Percentiles rank a stretch among this genome's conserved stretches.
phyloP scores from a whole-genome alignment of 2,888 invertebrate genomes.

The Alloplasta piceator region DNA sequence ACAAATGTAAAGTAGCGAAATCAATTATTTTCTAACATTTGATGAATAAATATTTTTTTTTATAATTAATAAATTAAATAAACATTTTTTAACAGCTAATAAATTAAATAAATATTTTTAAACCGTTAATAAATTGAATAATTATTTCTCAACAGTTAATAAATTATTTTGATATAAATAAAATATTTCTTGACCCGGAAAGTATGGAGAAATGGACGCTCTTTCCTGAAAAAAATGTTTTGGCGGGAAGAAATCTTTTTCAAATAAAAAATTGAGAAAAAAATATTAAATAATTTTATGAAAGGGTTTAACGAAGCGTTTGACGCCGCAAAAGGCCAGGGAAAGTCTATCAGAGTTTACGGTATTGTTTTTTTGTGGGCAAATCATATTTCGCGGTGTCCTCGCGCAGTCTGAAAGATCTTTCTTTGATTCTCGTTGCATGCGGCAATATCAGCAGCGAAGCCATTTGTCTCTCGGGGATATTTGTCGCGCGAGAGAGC shows the following conservation, averaged over 20 bases:
- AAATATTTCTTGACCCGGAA: too few relatives aligned
- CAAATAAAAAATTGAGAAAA: not conserved
- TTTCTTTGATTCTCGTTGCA: slow-evolving; percentile 52
- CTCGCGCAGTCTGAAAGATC: slow-evolving; percentile 70
- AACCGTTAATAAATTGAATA: too few relatives aligned
- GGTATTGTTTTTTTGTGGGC: slow-evolving; percentile 30
- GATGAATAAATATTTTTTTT: slow-evolving; percentile 13
- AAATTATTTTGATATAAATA: too few relatives aligned
- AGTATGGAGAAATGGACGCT: too few relatives aligned
- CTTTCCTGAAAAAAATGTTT: too few relatives aligned
- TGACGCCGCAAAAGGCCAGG: slow-evolving; percentile 43
- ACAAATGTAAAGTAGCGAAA: too few relatives aligned
- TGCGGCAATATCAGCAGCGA: slow-evolving; percentile 22
- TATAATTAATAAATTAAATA: too few relatives aligned
- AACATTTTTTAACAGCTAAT: too few relatives aligned
- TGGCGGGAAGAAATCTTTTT: too few relatives aligned
- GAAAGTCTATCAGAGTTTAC: slow-evolving; percentile 69
- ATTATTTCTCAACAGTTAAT: too few relatives aligned
- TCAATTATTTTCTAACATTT: too few relatives aligned
- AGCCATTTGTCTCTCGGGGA: slow-evolving; percentile 78
- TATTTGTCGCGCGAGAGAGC: slow-evolving; percentile 75
- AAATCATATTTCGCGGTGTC: slow-evolving; percentile 40
- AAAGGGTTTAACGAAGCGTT: slow-evolving; percentile 19
- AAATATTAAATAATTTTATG: slow-evolving; percentile 4
- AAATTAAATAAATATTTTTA: too few relatives aligned